Conservation (phyloP, 2,888 invertebrate genomes). For the Dynastes maya region DNA sequence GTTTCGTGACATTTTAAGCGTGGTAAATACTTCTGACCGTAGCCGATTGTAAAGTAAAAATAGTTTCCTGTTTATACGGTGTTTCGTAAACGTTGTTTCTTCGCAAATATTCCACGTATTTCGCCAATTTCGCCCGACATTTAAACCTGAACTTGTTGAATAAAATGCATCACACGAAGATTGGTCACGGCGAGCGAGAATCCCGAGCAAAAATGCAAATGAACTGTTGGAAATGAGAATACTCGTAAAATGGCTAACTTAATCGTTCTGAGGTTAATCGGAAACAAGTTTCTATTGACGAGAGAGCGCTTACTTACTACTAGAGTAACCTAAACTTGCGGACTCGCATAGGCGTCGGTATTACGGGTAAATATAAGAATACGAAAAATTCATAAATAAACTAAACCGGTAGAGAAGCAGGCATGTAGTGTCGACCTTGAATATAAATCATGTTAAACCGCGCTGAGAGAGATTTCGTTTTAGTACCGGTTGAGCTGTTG, state of each 20-base stretch:
- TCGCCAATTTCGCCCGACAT: neutral
- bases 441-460: no score
- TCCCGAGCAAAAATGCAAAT: no score
- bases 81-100: neutral
- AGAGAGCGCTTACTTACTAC: neutral
- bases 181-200: neutral
- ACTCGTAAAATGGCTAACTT: no score
- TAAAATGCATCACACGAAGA: neutral
- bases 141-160: neutral
- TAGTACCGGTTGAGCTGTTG: no score
- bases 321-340: no score
- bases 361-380: no score
- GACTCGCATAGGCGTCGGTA: no score
- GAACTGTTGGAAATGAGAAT: no score
- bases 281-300: constrained; percentile 13
- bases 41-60: constrained; percentile 29
- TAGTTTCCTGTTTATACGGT: constrained; percentile 34
- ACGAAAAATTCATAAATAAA: no score
- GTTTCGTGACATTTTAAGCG: constrained; percentile 43
- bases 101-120: constrained; percentile 26
- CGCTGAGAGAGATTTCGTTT: no score
- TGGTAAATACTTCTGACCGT: constrained; percentile 33
- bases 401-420: no score
- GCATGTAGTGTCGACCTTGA: no score
- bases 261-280: constrained; percentile 4